Conservation (phyloP, 2,797 vertebrate species). For the Tragopan temminckii region DNA sequence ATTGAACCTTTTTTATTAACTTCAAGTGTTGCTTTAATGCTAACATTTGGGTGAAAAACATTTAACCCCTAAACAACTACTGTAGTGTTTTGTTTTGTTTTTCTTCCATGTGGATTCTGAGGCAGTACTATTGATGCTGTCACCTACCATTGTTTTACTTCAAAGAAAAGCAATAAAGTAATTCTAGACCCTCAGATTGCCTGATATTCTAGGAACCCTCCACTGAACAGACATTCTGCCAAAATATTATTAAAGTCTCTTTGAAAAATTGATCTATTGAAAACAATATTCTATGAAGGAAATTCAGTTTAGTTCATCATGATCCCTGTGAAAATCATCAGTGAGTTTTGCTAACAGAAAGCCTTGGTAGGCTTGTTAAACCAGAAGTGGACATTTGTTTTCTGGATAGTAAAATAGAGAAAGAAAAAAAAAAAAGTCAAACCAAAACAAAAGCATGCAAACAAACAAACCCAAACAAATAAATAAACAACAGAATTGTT, state of each 20-base stretch:
- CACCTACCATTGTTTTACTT: background rate
- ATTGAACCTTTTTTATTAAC: background rate
- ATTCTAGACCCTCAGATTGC: background rate
- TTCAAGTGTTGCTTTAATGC: background rate
- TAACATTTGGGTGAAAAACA: background rate
- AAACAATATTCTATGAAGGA: background rate
- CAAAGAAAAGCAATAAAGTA: background rate
- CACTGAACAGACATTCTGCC: background rate
- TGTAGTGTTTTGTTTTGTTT: background rate
- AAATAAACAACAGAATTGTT: background rate
- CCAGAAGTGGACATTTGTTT: background rate
- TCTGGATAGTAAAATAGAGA: background rate
- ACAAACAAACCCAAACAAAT: background rate
- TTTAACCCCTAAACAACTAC: background rate
- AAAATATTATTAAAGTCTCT: background rate
- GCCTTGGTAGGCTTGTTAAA: background rate
- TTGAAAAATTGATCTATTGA: background rate
- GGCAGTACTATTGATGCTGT: background rate
- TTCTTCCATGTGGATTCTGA: background rate
- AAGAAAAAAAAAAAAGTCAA: background rate
- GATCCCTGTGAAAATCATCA: background rate
- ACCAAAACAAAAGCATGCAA: background rate
- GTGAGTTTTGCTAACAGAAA: background rate
- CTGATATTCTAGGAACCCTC: background rate
- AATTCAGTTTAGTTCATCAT: background rate